phyloP scores from a whole-genome alignment of 2,888 invertebrate genomes.

The Linnaemya vulpina region DNA sequence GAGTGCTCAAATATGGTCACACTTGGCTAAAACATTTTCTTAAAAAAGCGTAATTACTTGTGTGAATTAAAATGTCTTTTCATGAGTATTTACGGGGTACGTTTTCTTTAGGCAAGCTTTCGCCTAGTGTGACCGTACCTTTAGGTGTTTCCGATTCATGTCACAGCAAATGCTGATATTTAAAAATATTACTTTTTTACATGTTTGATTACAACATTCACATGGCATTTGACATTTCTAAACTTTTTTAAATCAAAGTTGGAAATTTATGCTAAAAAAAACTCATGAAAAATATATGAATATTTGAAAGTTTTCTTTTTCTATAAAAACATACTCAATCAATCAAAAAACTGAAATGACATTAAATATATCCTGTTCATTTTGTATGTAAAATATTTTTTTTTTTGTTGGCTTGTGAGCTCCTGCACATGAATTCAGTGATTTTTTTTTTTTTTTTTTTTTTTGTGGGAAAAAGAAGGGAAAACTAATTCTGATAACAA shows the following conservation, averaged over 20 bases:
- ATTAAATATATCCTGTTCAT: neutral
- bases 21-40: no score
- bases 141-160: no score
- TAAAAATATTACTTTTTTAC: neutral
- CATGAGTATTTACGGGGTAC: no score
- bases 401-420: no score
- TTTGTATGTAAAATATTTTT: no score
- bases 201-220: neutral
- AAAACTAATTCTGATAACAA: neutral
- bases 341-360: constrained; percentile 13
- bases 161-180: no score
- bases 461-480: neutral
- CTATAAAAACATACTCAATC: neutral
- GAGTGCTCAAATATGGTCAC: no score
- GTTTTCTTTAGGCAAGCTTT: no score
- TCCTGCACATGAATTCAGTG: neutral
- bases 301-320: neutral
- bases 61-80: no score
- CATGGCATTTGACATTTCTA: neutral
- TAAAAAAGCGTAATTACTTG: no score
- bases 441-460: neutral
- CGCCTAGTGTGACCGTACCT: no score
- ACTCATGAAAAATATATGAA: neutral
- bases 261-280: neutral
- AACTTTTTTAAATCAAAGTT: neutral